These are phyloP conservation scores for Cinclus cinclus DNA, from an alignment of 2,113 vertebrate genomes.

Conservation along the genomic window DNA sequence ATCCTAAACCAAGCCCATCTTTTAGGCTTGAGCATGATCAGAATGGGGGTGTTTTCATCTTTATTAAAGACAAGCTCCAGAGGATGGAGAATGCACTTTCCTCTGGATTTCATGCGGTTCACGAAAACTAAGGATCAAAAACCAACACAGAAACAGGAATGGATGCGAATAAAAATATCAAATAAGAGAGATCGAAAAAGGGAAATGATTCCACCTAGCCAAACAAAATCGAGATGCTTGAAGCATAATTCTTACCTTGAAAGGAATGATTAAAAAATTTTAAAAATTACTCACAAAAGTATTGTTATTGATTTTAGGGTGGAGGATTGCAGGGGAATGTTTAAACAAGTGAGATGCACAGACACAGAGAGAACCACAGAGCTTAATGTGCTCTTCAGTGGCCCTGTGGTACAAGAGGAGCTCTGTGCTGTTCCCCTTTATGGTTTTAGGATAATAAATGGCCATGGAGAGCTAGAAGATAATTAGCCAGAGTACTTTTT, in stretches of 20 bases:
- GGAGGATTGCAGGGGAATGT: background rate
- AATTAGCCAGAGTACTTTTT: constrained; percentile 35
- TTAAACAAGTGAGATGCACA: background rate
- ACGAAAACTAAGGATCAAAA: background rate
- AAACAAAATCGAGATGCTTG: background rate
- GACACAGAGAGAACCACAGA: background rate
- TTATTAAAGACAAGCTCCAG: background rate
- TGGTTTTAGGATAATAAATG: background rate
- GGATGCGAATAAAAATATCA: background rate
- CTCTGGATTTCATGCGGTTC: background rate
- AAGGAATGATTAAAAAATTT: background rate
- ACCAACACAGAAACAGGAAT: background rate
- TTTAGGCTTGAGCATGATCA: background rate
- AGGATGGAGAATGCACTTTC: background rate
- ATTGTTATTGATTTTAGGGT: background rate
- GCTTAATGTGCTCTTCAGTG: background rate
- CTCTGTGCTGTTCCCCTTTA: background rate
- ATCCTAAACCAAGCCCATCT: background rate
- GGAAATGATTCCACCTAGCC: background rate
- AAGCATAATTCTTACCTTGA: background rate
- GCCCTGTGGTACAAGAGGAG: background rate
- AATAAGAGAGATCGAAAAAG: background rate
- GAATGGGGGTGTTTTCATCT: background rate
- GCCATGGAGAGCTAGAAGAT: background rate
- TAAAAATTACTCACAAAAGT: background rate